Evolutionary conservation across 2,797 vertebrate species (phyloP), one percentile per base, ranked within the genome.

Genomic region (Chelidonichthys spinosus): DNA sequence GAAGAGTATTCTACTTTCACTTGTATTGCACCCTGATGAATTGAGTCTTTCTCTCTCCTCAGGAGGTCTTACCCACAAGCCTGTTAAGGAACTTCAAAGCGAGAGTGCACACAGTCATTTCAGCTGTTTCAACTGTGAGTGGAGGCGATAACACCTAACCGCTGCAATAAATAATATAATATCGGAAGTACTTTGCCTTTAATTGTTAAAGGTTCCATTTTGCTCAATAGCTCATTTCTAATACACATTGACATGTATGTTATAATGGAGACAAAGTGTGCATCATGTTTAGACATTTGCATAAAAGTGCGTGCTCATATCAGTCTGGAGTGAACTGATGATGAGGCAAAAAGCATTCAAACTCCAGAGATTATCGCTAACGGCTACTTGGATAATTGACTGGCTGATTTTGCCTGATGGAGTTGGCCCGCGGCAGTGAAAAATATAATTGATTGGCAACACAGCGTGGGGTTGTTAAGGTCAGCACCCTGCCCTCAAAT

Each of bases 61-160:
- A 85, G 91, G 90, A 90, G 90, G 90, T 92, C 88, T 89, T 85
- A 90, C 85, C 88, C 88, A 84, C 83, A 86, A 88, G 84, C 80
- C 84, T 86, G 82, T 81, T 76, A 52, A 82, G 70, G 62, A 90
- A 91, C 90, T 92, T 93, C 92, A 93, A 90, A 93, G 90, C 81
- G 78, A 65, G 55, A 71, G 82, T 36, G 76, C 75, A 81, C 65
- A 72, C 75, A 84, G 82, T 84, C 60, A 82, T 84, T 85, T 86
- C 79, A 74, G 69, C 71, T 82, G 77, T 84, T 84, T 82, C 72
- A 72, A 74, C 64, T 52, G 61, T 58, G 71, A 82, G 74, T 54
- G 64, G 37, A 80, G 70, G 69, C 66, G 83, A 17, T 43, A n/a
- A 74, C 72, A 78, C 32, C 70, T 52, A 76, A 63, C 71, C 67